phyloP scores from a whole-genome alignment of 2,113 vertebrate genomes.

The Austrofundulus limnaeus region DNA sequence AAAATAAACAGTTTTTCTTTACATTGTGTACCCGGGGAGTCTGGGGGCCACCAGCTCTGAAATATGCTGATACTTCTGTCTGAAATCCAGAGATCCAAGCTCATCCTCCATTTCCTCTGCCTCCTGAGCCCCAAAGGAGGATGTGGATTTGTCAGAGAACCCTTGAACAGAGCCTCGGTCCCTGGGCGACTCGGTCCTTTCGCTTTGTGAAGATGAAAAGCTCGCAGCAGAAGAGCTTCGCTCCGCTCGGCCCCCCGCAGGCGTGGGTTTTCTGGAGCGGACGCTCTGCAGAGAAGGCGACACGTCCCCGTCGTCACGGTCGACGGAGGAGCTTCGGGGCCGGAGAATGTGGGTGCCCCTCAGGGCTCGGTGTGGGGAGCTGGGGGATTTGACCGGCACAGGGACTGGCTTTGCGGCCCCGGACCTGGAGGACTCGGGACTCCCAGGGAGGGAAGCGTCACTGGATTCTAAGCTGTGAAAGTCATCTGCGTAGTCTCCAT shows the following conservation, averaged over 20 bases:
- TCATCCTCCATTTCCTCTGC: conserved; percentile 71
- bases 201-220: conserved; percentile 35
- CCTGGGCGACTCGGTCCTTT: conserved; percentile 44
- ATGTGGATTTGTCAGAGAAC: conserved; percentile 68
- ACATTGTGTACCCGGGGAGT: conserved; percentile 91
- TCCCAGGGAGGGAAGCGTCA: conserved; percentile 54
- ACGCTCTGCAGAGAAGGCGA: conserved; percentile 25
- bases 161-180: conserved; percentile 55
- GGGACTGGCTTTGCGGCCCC: conserved; percentile 52
- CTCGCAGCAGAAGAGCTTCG: conserved; percentile 22
- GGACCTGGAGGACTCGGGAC: conserved; percentile 54
- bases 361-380: conserved; percentile 77
- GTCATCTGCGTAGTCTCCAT: conserved; percentile 82
- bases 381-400: conserved; percentile 75
- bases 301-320: conserved; percentile 41
- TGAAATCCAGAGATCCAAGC: conserved; percentile 71
- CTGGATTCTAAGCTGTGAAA: conserved; percentile 77
- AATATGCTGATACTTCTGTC: conserved; percentile 83
- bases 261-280: conserved; percentile 20
- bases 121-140: conserved; percentile 54
- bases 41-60: conserved; percentile 85
- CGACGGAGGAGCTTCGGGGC: conserved; percentile 61
- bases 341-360: conserved; percentile 65
- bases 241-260: conserved; percentile 15
- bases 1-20: conserved; percentile 27